Percentiles rank a stretch among this genome's conserved stretches.
phyloP scores from a whole-genome alignment of 2,113 vertebrate species.

The Sula dactylatra region DNA sequence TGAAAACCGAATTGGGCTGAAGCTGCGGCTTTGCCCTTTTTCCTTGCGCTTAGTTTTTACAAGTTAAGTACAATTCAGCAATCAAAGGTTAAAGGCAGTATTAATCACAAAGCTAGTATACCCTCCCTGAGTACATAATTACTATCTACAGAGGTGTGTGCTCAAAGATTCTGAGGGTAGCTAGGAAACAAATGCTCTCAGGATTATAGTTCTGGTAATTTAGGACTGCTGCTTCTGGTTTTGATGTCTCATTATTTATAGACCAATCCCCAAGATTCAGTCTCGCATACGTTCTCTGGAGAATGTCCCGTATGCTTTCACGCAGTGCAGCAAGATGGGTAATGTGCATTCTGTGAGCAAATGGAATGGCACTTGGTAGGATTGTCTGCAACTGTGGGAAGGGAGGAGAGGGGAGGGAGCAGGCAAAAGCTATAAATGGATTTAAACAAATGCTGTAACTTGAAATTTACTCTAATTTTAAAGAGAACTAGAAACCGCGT shows the following conservation, averaged over 20 bases:
- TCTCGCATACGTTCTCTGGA: not conserved
- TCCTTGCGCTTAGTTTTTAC: not conserved
- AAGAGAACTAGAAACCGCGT: not conserved
- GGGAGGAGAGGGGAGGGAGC: not conserved
- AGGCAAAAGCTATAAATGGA: not conserved
- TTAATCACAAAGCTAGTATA: slow-evolving; percentile 5
- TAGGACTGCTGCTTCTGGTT: slow-evolving; percentile 1
- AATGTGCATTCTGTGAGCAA: not conserved
- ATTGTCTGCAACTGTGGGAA: not conserved
- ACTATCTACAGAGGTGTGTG: slow-evolving; percentile 32
- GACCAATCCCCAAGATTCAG: not conserved
- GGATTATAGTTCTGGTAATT: slow-evolving; percentile 35
- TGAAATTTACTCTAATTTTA: not conserved
- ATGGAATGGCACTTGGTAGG: not conserved
- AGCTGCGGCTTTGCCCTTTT: not conserved
- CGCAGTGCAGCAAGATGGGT: not conserved
- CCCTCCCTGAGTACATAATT: slow-evolving; percentile 52
- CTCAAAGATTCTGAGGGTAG: slow-evolving; percentile 21
- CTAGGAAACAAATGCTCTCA: slow-evolving; percentile 43
- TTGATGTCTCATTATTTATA: slow-evolving; percentile 11
- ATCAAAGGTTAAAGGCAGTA: slow-evolving; percentile 7
- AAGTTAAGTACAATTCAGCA: not conserved
- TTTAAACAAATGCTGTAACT: not conserved
- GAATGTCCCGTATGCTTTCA: not conserved
- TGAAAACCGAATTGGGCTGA: not conserved